Conservation (phyloP, 2,113 vertebrate species). For the Centrocercus urophasianus region DNA sequence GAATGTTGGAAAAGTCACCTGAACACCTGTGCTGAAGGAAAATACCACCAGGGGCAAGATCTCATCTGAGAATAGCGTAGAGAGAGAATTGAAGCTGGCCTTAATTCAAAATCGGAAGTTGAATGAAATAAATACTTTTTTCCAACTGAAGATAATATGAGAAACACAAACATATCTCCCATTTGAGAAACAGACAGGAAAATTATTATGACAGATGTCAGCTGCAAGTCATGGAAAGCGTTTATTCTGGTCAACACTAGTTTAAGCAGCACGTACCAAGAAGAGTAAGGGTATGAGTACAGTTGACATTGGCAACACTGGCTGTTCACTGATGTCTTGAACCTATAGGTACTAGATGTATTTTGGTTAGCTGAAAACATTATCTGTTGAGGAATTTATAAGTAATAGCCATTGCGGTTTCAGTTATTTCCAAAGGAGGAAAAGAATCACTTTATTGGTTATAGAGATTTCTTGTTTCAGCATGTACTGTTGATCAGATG, state of each 20-base stretch:
- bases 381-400: not conserved
- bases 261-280: constrained; percentile 10
- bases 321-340: not conserved
- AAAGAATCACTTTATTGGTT: not conserved
- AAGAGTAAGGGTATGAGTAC: not conserved
- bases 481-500: not conserved
- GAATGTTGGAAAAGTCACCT: not conserved
- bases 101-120: constrained; percentile 6
- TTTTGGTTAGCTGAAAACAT: constrained; percentile 34
- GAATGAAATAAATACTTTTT: not conserved
- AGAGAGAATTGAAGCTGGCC: not conserved
- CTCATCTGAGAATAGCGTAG: not conserved
- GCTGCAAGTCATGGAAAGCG: not conserved
- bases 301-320: not conserved
- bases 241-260: not conserved
- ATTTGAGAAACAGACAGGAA: constrained; percentile 6
- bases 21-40: not conserved
- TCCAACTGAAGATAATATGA: not conserved
- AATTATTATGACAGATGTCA: constrained; percentile 42
- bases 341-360: not conserved
- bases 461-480: not conserved
- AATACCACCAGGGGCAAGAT: not conserved
- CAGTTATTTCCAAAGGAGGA: constrained; percentile 1
- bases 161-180: constrained; percentile 1
- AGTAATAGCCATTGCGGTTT: not conserved